These are phyloP conservation scores for Diarsia dahlii DNA, from an alignment of 2,888 invertebrate species.

Conservation along the genomic window DNA sequence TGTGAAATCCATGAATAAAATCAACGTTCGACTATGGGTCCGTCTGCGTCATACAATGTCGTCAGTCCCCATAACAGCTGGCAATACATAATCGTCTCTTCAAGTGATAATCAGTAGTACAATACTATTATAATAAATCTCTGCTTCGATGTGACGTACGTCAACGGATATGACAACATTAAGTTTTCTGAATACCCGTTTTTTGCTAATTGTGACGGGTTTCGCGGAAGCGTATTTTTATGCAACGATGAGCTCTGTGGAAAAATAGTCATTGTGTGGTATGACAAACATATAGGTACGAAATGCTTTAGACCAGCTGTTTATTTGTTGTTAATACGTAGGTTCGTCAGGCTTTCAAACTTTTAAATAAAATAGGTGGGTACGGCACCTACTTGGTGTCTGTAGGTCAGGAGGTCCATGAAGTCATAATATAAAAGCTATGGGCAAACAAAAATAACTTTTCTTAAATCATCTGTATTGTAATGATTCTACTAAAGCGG, in stretches of 20 bases:
- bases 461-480: too few relatives aligned
- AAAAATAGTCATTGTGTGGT: conserved; percentile 4
- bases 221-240: conserved; percentile 25
- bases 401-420: neutral
- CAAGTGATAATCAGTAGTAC: conserved; percentile 25
- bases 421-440: too few relatives aligned
- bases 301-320: neutral
- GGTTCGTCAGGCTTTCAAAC: neutral
- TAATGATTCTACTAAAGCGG: too few relatives aligned
- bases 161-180: conserved; percentile 36
- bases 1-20: conserved; percentile 33
- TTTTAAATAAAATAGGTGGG: neutral
- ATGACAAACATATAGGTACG: neutral
- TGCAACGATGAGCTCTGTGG: conserved; percentile 7
- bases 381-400: neutral
- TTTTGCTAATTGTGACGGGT: conserved; percentile 17
- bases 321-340: neutral
- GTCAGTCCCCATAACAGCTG: conserved; percentile 40
- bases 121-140: conserved; percentile 29
- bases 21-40: conserved; percentile 29
- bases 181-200: conserved; percentile 18
- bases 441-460: too few relatives aligned
- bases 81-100: conserved; percentile 5
- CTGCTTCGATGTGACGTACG: conserved; percentile 19
- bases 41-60: conserved; percentile 47